Percentiles rank a stretch among this genome's conserved stretches.
These are phyloP conservation scores for Cygnus buccinator DNA, from an alignment of 2,113 vertebrate genomes.

Conservation along the genomic window DNA sequence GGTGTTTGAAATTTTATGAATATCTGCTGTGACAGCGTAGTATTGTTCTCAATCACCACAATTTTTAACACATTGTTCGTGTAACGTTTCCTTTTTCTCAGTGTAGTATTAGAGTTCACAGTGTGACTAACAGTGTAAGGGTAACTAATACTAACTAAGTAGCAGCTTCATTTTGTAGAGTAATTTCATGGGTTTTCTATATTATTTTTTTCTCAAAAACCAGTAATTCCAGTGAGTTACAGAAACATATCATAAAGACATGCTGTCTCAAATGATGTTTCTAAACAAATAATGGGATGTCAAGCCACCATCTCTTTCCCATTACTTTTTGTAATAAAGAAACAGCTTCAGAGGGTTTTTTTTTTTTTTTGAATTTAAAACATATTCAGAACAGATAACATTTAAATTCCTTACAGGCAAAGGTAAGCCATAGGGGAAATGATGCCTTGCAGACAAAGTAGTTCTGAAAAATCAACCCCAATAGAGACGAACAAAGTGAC, in stretches of 20 bases:
- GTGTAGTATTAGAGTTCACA: not conserved
- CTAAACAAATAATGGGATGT: not conserved
- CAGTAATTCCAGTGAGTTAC: not conserved
- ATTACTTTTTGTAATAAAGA: not conserved
- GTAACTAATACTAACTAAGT: not conserved
- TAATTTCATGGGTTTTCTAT: not conserved
- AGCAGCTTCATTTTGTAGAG: not conserved
- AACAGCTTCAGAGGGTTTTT: not conserved
- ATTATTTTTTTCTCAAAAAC: not conserved
- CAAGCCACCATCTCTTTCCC: not conserved
- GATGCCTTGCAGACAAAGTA: conserved; percentile 24
- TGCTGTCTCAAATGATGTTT: not conserved
- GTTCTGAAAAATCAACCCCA: conserved; percentile 47
- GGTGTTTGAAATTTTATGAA: conserved; percentile 29
- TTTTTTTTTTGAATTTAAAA: not conserved
- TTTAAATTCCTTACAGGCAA: conserved; percentile 3
- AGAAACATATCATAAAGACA: not conserved
- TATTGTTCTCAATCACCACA: not conserved
- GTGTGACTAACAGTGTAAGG: not conserved
- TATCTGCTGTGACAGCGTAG: not conserved
- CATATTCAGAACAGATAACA: not conserved
- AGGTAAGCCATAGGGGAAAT: not conserved
- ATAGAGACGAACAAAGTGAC: conserved; percentile 11
- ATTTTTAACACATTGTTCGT: not conserved
- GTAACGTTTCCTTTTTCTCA: not conserved